These are phyloP conservation scores for Epistrophella euchroma DNA, from an alignment of 2,888 invertebrate species.

Conservation along the genomic window DNA sequence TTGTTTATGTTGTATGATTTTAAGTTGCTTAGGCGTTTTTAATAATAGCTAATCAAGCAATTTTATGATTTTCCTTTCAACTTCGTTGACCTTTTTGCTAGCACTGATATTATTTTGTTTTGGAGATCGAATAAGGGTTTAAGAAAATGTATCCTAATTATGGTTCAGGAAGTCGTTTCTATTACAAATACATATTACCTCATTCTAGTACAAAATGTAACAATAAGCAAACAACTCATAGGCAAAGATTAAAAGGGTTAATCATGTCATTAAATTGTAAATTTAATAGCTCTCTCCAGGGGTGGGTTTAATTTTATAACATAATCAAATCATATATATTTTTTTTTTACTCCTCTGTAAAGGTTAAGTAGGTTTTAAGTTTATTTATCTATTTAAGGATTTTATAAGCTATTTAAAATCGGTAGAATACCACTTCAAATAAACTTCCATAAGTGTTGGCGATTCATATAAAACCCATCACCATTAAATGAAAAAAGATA, in stretches of 20 bases:
- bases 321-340: not conserved
- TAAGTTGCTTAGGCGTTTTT: too few species aligned
- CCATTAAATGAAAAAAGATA: too few species aligned
- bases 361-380: not conserved
- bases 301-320: not conserved
- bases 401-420: not conserved
- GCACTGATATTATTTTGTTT: too few species aligned
- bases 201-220: not conserved
- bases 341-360: not conserved
- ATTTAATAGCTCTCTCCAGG: not conserved
- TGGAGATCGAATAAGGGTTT: too few species aligned
- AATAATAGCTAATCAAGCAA: too few species aligned
- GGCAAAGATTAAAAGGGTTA: not conserved
- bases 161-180: too few species aligned
- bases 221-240: not conserved
- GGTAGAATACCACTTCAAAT: not conserved
- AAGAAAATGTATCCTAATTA: too few species aligned
- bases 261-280: not conserved
- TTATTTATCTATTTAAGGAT: not conserved
- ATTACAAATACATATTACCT: too few species aligned
- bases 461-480: not conserved
- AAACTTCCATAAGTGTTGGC: not conserved
- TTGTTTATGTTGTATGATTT: too few species aligned
- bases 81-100: too few species aligned
- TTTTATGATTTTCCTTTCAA: too few species aligned